Conservation (phyloP, 2,888 invertebrate species). For the Acleris sparsana region DNA sequence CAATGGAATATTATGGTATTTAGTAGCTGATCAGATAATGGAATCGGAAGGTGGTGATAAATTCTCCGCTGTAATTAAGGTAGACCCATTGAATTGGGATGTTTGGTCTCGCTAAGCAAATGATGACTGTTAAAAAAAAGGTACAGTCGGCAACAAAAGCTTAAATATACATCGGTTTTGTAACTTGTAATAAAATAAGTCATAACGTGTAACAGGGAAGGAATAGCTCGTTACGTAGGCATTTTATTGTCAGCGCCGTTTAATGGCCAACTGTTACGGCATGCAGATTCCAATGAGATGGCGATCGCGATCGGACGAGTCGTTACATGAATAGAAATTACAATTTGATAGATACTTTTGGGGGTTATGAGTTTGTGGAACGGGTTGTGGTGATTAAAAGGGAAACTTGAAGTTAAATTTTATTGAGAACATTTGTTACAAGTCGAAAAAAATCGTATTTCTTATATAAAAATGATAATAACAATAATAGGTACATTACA, state of each 20-base stretch:
- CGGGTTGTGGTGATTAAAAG: constrained; percentile 12
- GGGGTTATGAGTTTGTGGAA: constrained; percentile 1
- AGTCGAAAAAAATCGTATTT: no score
- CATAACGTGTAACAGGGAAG: constrained; percentile 21
- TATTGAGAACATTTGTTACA: no score
- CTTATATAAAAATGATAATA: no score
- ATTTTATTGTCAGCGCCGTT: constrained; percentile 29
- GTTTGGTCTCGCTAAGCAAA: no score
- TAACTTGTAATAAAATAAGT: constrained; percentile 32
- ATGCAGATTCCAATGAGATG: constrained; percentile 18
- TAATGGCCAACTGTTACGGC: constrained; percentile 26
- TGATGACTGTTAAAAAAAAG: no score
- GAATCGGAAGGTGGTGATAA: no score
- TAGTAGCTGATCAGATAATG: no score
- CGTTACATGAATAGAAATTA: constrained; percentile 20
- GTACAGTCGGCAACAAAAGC: no score
- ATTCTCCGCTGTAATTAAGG: no score
- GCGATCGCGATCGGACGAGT: neutral
- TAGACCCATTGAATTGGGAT: no score
- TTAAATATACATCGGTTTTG: neutral
- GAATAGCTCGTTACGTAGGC: constrained; percentile 11
- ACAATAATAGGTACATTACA: no score
- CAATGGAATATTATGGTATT: no score
- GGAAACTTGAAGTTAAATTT: neutral
- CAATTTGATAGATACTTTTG: constrained; percentile 28